Base-by-base conservation (phyloP, 2,113 vertebrate species). In the Electrona antarctica region DNA sequence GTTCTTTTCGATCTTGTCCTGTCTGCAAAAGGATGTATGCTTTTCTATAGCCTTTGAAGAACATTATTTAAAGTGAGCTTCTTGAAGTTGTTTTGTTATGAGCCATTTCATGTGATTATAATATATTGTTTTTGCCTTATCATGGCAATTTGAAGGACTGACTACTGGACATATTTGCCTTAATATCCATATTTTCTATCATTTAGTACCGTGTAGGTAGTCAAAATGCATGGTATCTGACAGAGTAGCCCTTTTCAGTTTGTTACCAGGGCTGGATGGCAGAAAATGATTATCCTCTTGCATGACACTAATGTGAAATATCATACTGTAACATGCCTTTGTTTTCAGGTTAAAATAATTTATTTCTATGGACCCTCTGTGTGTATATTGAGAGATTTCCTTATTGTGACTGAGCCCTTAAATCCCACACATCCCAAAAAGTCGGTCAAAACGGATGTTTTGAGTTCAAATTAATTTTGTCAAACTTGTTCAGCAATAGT, bases 31-130 rank as follows among this genome's bases (percentile, higher is more conserved):
- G 49, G 33, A 74, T 54, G 67, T 51, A 76, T 73, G 61, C 68
- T 65, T 77, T 71, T 82, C 66, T 80, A 84, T 70, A 82, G 87
- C 85, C 87, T 89, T 85, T 72, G 85, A 88, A 89, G 86, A 89
- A 90, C 88, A 84, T 69, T 56, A 86, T 79, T 86, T 79, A 60
- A 72, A 71, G 13, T 71, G 60, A 10, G 54, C 60, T 67, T 71
- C 55, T 56, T 33, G 62, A 60, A 59, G 54, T 50, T 9, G 58
- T 29, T 59, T 76, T 74, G 63, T 77, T 74, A 76, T 71, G 56
- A 58, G 29, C 9, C 1, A 69, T 74, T 47, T 69, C 6, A 61
- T 33, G 33, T 60, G 15, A 14, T 8, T 8, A 48, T 21, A n/a
- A 28, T 67, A 68, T 28, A 52, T 78, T 65, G 28, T 67, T 78